A percentile compares a stretch with the other conserved stretches of the same genome.
These are phyloP conservation scores for Thrips palmi DNA, from an alignment of 1,140 invertebrate species.

Conservation along the genomic window DNA sequence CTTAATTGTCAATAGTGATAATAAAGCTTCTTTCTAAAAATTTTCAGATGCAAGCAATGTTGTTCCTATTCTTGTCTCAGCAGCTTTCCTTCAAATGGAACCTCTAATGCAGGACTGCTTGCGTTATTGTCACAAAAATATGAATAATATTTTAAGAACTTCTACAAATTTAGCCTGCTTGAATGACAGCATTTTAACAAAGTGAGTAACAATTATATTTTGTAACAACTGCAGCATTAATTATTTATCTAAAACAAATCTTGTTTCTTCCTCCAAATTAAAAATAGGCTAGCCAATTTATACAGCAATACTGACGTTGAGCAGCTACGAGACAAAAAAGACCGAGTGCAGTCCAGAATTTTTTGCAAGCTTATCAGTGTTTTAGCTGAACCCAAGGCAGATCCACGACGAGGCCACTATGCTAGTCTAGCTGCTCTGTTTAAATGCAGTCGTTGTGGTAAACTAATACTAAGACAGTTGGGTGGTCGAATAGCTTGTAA, in stretches of 20 bases:
- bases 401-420: conserved; percentile 56
- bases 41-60: conserved; percentile 61
- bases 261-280: neutral
- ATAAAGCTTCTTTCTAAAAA: conserved; percentile 7
- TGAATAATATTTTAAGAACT: conserved; percentile 59
- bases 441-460: conserved; percentile 34
- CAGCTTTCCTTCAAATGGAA: conserved; percentile 88
- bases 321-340: conserved; percentile 53
- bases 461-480: conserved; percentile 25
- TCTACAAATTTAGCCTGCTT: conserved; percentile 62
- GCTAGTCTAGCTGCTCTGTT: conserved; percentile 55
- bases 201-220: conserved; percentile 27
- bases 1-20: neutral
- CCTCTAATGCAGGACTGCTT: conserved; percentile 63
- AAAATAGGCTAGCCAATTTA: conserved; percentile 46
- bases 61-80: conserved; percentile 78
- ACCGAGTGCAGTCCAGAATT: conserved; percentile 63
- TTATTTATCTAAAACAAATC: neutral
- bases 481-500: neutral
- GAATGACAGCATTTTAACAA: conserved; percentile 55
- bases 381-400: conserved; percentile 46
- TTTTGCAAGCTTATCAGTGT: conserved; percentile 65
- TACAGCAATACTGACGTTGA: conserved; percentile 66
- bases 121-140: conserved; percentile 57
- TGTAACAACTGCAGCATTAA: neutral